These are phyloP conservation scores for Otus scops DNA, from an alignment of 2,797 vertebrate species.

Conservation along the genomic window DNA sequence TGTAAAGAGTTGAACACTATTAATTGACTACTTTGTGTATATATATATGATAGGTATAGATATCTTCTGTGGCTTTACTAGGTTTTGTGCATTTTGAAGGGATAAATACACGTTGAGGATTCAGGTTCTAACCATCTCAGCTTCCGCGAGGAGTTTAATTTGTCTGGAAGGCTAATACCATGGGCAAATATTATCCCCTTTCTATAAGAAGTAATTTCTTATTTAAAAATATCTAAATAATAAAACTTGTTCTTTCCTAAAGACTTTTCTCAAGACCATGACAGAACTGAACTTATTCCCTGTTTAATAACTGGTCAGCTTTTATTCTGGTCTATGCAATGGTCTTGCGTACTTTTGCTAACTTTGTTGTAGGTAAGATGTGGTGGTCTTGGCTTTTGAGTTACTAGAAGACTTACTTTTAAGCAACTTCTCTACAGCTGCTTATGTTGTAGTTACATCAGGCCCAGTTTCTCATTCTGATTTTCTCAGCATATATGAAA, in stretches of 20 bases:
- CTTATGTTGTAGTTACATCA: not conserved
- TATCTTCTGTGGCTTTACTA: not conserved
- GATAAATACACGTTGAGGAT: not conserved
- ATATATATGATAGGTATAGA: fast-evolving
- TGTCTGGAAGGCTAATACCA: not conserved
- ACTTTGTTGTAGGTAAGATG: not conserved
- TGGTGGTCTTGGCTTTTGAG: not conserved
- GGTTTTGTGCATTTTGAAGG: not conserved
- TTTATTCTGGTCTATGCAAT: not conserved
- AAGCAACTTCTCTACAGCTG: not conserved
- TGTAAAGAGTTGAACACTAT: not conserved
- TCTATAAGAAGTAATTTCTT: not conserved
- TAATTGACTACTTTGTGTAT: not conserved
- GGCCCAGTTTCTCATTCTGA: not conserved
- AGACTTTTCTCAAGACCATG: not conserved
- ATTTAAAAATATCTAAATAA: not conserved
- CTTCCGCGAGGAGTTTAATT: not conserved
- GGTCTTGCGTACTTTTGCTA: not conserved
- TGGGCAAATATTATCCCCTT: not conserved
- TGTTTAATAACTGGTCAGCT: not conserved
- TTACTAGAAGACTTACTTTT: not conserved
- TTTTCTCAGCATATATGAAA: not conserved
- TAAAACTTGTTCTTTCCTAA: not conserved
- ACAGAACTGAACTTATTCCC: not conserved
- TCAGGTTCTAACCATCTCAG: not conserved